These are phyloP conservation scores for Drosophila eohydei DNA, from an alignment of 2,888 invertebrate genomes.

Conservation along the genomic window DNA sequence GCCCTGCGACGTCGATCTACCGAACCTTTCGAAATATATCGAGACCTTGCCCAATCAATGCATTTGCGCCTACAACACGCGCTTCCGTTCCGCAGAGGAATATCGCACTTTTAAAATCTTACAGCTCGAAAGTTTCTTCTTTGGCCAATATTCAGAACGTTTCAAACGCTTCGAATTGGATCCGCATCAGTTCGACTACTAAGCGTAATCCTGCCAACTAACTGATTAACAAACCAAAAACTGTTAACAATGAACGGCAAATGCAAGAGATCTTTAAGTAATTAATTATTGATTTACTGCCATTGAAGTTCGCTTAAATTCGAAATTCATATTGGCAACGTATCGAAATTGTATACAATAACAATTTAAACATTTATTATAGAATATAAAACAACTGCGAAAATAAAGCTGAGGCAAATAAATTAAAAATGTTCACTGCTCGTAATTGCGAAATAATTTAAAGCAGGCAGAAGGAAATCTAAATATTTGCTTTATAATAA, in stretches of 20 bases:
- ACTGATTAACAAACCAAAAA: neutral
- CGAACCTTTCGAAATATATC: neutral
- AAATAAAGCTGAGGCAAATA: neutral
- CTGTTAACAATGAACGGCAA: neutral
- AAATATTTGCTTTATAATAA: too few relatives aligned
- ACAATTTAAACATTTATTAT: too few relatives aligned
- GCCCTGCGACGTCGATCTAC: slow-evolving; percentile 45
- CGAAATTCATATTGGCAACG: neutral
- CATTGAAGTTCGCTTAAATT: neutral
- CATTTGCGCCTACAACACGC: slow-evolving; percentile 33
- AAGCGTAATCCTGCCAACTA: neutral
- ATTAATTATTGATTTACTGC: neutral
- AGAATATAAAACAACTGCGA: too few relatives aligned
- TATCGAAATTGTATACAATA: neutral
- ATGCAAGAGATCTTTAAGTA: neutral
- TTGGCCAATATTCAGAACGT: slow-evolving; percentile 49
- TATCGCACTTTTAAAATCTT: slow-evolving; percentile 40
- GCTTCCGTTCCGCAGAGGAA: slow-evolving; percentile 14
- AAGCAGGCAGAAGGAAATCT: too few relatives aligned
- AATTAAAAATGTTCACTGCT: too few relatives aligned
- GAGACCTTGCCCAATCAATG: slow-evolving; percentile 44
- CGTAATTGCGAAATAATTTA: too few relatives aligned
- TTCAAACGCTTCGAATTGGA: slow-evolving; percentile 86
- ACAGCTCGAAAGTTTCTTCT: slow-evolving; percentile 49
- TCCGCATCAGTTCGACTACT: slow-evolving; percentile 89